These are phyloP conservation scores for Metopia argyrocephala DNA, from an alignment of 2,888 invertebrate genomes.

Conservation along the genomic window DNA sequence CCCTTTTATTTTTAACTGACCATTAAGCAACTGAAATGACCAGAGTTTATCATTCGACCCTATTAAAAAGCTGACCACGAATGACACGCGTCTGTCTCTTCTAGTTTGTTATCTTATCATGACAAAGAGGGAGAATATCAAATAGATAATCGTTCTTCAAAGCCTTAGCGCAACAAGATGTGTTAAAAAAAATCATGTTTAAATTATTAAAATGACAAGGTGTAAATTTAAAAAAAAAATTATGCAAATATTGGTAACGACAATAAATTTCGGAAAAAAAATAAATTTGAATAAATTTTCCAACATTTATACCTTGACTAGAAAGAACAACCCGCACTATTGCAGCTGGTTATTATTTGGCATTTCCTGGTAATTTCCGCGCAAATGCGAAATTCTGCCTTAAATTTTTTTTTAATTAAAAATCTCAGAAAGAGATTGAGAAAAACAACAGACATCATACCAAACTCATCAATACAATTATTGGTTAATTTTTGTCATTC, in stretches of 20 bases:
- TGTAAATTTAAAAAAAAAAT: neutral
- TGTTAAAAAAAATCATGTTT: too few relatives aligned
- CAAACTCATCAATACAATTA: conserved; percentile 60
- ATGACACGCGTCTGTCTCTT: conserved; percentile 3
- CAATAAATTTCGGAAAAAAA: conserved; percentile 4
- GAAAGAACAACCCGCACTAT: conserved; percentile 46
- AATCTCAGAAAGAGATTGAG: neutral
- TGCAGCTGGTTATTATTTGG: conserved; percentile 55
- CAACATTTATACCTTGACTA: conserved; percentile 6
- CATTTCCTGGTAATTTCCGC: neutral
- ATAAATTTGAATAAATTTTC: neutral
- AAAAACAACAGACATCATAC: conserved; percentile 4
- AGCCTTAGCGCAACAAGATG: too few relatives aligned
- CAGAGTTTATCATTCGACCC: neutral
- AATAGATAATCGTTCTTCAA: too few relatives aligned
- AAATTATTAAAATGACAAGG: neutral
- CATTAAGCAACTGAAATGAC: conserved; percentile 19
- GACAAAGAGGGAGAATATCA: neutral
- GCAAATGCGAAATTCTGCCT: neutral
- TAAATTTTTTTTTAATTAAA: neutral
- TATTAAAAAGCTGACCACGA: conserved; percentile 32
- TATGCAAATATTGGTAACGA: conserved; percentile 38
- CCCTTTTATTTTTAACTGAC: conserved; percentile 11
- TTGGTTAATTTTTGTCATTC: conserved; percentile 51
- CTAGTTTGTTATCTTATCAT: conserved; percentile 5